phyloP scores from a whole-genome alignment of 2,888 invertebrate genomes.

The Lochmaea capreae region DNA sequence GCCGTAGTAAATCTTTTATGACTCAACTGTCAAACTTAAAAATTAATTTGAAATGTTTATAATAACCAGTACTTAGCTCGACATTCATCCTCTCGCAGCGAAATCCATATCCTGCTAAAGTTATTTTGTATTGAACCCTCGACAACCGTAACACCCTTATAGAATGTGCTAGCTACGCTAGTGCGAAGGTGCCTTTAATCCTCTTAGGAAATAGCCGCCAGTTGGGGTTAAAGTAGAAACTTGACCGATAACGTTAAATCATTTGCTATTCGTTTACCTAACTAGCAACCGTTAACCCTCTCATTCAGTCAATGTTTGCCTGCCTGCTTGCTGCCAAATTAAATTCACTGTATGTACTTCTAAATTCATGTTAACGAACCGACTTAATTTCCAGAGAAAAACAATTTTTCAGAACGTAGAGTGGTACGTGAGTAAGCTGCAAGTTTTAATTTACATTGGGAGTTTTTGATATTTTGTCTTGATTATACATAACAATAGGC shows the following conservation, averaged over 20 bases:
- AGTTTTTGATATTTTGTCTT: neutral
- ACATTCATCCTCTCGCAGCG: no score
- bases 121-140: neutral
- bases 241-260: constrained; percentile 13
- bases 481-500: no score
- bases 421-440: neutral
- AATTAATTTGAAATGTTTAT: no score
- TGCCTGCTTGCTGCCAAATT: constrained; percentile 5
- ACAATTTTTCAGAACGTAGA: neutral
- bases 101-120: no score
- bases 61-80: no score
- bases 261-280: constrained; percentile 13
- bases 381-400: neutral
- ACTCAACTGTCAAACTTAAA: no score
- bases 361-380: neutral
- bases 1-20: no score
- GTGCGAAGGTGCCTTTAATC: neutral
- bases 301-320: neutral
- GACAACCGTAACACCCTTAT: neutral
- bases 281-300: neutral
- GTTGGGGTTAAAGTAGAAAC: constrained; percentile 10
- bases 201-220: constrained; percentile 5
- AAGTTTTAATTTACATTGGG: neutral
- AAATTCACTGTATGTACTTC: neutral
- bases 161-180: neutral